A percentile compares a stretch with the other conserved stretches of the same genome.
Conservation (phyloP, 1,140 invertebrate species). For the Aphis craccivora region DNA sequence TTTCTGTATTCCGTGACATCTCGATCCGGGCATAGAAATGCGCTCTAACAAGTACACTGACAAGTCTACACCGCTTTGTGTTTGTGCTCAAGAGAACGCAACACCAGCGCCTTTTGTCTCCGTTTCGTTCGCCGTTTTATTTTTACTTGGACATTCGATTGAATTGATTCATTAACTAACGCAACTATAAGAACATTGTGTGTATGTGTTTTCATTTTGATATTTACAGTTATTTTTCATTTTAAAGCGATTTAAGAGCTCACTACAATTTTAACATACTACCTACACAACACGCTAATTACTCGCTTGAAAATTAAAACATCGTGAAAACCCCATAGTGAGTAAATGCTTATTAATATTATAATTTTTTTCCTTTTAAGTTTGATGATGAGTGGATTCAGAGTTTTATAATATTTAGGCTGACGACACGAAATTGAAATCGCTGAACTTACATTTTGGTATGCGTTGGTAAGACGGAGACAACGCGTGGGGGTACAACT, state of each 20-base stretch:
- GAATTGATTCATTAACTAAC: not conserved
- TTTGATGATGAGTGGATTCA: not conserved
- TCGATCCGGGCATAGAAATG: not conserved
- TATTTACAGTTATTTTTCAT: not conserved
- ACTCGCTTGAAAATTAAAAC: not conserved
- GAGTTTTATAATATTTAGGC: not conserved
- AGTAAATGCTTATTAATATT: not conserved
- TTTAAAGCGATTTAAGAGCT: not conserved
- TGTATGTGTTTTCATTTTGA: not conserved
- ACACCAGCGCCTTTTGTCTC: not conserved
- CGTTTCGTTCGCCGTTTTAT: not conserved
- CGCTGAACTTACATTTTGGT: not conserved
- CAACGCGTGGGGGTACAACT: not conserved
- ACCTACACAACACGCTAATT: not conserved
- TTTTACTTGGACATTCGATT: not conserved
- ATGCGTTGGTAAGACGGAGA: not conserved
- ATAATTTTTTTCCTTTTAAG: not conserved
- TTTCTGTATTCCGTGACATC: not conserved
- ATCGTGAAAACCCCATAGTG: not conserved
- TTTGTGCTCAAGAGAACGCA: not conserved
- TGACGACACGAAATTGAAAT: not conserved
- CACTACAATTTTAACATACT: not conserved
- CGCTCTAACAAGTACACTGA: not conserved
- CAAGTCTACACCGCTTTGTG: not conserved
- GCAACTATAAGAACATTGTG: not conserved